Conservation (phyloP, 2,888 invertebrate genomes). For the Agrochola lychnidis region DNA sequence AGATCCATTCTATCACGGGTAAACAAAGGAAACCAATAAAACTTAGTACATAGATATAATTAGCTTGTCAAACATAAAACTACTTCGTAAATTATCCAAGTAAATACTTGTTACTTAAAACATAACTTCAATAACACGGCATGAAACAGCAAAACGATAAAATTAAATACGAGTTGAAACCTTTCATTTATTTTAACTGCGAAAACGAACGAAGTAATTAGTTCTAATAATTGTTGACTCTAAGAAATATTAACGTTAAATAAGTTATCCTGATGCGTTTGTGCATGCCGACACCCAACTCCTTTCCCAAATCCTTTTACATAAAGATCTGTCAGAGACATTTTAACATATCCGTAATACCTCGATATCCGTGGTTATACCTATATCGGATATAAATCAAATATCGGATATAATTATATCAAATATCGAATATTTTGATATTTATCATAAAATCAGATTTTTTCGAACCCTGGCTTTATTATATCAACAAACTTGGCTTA, state of each 20-base stretch:
- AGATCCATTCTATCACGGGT: not conserved
- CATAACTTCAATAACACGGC: not conserved
- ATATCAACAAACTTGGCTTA: not conserved
- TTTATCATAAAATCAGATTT: too few species aligned
- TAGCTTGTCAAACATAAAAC: not conserved
- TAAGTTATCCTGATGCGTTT: conserved; percentile 2
- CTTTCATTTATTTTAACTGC: conserved; percentile 12
- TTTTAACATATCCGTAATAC: not conserved
- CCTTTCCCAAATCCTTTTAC: not conserved
- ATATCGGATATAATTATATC: too few species aligned
- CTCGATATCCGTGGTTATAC: too few species aligned
- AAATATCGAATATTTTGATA: too few species aligned
- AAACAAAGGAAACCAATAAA: not conserved
- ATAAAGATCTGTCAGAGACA: not conserved
- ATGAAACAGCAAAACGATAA: conserved; percentile 18
- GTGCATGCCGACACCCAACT: not conserved
- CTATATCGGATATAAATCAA: too few species aligned
- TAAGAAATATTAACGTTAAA: conserved; percentile 10
- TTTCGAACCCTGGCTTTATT: not conserved
- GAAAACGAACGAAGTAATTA: conserved; percentile 23
- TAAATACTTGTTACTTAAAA: too few species aligned
- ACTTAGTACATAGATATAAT: not conserved
- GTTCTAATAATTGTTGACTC: conserved; percentile 1
- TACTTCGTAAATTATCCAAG: not conserved
- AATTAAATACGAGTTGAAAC: not conserved